Evolutionary conservation across 2,888 invertebrate species (phyloP).

Genomic region (Hypercompe scribonia): DNA sequence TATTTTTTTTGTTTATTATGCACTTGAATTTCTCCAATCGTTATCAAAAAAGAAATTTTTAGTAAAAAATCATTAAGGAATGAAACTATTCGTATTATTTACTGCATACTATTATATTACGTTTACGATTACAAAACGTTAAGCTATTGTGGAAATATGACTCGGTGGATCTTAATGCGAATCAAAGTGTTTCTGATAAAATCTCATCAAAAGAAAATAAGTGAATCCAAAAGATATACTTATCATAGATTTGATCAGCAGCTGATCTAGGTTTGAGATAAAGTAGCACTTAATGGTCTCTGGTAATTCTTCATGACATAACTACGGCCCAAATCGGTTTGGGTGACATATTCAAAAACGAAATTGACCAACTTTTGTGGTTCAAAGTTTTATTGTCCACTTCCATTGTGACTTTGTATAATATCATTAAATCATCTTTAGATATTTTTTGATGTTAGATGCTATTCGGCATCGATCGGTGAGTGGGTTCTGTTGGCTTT

Average conservation of each 20-base stretch:
- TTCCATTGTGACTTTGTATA: neutral
- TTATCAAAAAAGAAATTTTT: no score
- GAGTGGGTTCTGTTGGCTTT: no score
- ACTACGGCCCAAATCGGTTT: neutral
- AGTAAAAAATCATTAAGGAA: no score
- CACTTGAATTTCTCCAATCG: no score
- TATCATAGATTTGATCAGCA: neutral
- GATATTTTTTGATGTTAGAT: no score
- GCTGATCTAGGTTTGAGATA: neutral
- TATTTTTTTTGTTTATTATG: no score
- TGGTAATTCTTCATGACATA: neutral
- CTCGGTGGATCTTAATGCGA: constrained; percentile 7
- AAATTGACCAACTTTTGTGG: neutral
- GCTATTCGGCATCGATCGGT: no score
- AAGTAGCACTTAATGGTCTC: neutral
- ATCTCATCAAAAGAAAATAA: constrained; percentile 8
- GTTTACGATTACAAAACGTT: neutral
- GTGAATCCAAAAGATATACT: neutral
- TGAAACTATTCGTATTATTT: no score
- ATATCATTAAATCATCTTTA: no score
- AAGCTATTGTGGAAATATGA: neutral
- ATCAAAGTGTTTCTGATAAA: constrained; percentile 12
- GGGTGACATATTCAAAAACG: neutral
- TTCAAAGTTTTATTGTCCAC: neutral
- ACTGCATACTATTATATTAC: no score